Evolutionary conservation across 2,797 vertebrate species (phyloP).

Genomic region (Takifugu rubripes): DNA sequence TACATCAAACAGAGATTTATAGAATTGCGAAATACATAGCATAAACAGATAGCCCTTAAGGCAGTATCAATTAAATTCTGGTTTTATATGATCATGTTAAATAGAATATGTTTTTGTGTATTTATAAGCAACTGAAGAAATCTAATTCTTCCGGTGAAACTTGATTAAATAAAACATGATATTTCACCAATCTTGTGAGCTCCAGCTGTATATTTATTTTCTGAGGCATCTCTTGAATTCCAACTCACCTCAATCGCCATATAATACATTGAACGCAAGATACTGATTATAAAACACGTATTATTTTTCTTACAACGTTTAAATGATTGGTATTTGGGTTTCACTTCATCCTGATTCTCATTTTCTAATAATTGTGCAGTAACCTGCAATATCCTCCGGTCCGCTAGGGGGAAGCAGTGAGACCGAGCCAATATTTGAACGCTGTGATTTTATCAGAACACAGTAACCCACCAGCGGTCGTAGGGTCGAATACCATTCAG

Average conservation of each 20-base stretch:
- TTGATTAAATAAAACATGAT: slow-evolving; percentile 69
- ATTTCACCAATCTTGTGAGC: no score
- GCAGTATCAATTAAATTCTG: slow-evolving; percentile 21
- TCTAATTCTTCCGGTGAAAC: slow-evolving; percentile 51
- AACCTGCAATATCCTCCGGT: slow-evolving; percentile 30
- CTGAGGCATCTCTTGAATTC: not conserved
- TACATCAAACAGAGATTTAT: not conserved
- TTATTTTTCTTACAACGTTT: no score
- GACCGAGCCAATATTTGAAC: not conserved
- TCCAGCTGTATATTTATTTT: no score
- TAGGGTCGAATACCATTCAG: not conserved
- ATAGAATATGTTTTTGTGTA: slow-evolving; percentile 53
- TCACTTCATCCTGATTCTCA: no score
- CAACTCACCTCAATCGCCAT: not conserved
- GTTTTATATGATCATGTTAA: slow-evolving; percentile 25
- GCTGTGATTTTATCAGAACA: slow-evolving; percentile 41
- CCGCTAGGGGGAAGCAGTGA: slow-evolving; percentile 48
- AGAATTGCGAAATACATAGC: slow-evolving; percentile 3
- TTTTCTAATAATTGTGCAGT: no score
- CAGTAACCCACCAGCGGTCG: slow-evolving; percentile 31
- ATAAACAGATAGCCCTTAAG: slow-evolving; percentile 18
- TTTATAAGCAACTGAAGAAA: slow-evolving; percentile 61
- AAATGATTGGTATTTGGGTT: no score
- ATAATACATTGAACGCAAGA: not conserved
- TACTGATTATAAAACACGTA: not conserved